Base-by-base conservation (phyloP, 2,797 vertebrate species). In the Falco novaeseelandiae region DNA sequence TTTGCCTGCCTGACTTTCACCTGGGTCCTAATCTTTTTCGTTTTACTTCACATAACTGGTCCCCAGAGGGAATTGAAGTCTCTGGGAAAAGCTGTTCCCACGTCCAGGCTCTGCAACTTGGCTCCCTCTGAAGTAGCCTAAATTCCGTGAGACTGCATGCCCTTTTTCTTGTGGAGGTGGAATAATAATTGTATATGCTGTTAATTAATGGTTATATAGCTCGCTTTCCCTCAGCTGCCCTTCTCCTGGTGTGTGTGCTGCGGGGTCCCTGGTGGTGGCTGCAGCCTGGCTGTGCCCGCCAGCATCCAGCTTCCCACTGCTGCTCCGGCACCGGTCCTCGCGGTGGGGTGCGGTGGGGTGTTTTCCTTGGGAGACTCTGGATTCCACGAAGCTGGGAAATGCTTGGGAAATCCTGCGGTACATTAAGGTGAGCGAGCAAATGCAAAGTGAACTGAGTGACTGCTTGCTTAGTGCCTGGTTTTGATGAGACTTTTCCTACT, bases 231-330 rank as follows among this genome's bases (percentile, higher is more conserved):
- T 67, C 40, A 22, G 49, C 58, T 82, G 69, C 42, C 48, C 34
- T 87, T 70, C 61, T 77, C 40, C 72, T 22, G 12, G 30, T 1
- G 0, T 26, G 9, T 0, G 1, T 44, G 49, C 34, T 2, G 0
- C 3, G 14, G 46, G 23, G n/a, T 52, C n/a, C 51, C 59, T 5
- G 5, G 51, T 3, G 3, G 57, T 13, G 9, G 57, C 73, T 10
- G 32, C 36, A 58, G 51, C 70, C 70, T 55, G 77, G 57, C 80
- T 70, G 23, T 85, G 32, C 76, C 77, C 48, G 15, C 67, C 5
- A 4, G 44, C 66, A 61, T 8, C 34, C 5, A 3, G 22, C 34
- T 63, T 42, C 27, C 34, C 36, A 27, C 27, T 2, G 0, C 62
- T 27, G 65, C 34, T 26, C n/a, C 1, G 1, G 16, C 69, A 48